Base-by-base conservation (phyloP, 2,888 invertebrate species). In the Agrenia bidenticulata region DNA sequence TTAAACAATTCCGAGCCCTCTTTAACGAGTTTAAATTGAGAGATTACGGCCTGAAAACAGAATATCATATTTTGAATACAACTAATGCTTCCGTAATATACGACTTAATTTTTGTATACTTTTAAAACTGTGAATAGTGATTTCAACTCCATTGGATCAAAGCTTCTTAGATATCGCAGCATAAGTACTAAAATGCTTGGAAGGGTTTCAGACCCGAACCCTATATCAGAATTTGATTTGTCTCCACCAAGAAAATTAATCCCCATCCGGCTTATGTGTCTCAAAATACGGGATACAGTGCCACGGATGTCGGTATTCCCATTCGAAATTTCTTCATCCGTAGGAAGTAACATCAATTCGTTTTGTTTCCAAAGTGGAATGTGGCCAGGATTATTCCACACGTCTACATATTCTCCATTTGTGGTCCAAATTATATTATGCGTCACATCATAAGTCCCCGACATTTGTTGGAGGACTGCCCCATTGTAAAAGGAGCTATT, bases 301-400 rank as follows among this genome's bases (percentile, higher is more conserved):
- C 49, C 21, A 37, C 56, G 17, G 50, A 63, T 37, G 45, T 4
- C 4, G 32, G 11, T 32, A 11, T 32, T 32, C 32, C 11, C 5
- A 32, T 11, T 32, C 32, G 5, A 32, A 39, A 15, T 39, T 39
- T 39, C 39, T 19, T 45, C 41, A n/a, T 49, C 56, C 1, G 63
- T 45, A 26, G 49, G 49, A 7, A 32, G 27, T 11, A 63, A 7
- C 7, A 66, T 15, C n/a, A 66, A 5, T n/a, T 54, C 13, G 17
- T 69, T 51, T 21, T 57, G 57, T 45, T 63, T 63, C 66, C 66
- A 65, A 13, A 32, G 42, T 37, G 69, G 69, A 42, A 56, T 27
- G 70, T 80, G 79, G n/a, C 79, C 79, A 2, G 79, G 79, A 73
- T 80, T 80, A 64, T 77, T 77, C 73, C 79, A 80, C 75, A 78